Conservation (phyloP, 2,888 invertebrate genomes). For the Automeris io region DNA sequence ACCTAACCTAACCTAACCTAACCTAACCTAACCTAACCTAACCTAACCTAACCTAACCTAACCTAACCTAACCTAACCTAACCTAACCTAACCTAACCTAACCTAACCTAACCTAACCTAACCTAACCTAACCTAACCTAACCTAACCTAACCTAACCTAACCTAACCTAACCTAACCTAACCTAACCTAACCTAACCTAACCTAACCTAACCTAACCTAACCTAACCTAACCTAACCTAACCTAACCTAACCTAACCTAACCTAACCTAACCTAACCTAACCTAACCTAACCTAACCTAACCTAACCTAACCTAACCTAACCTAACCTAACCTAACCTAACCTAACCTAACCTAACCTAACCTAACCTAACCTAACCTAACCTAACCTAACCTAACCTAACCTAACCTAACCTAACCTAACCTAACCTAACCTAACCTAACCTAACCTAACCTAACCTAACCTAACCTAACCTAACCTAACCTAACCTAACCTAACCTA, state of each 20-base stretch:
- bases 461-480: constrained; percentile 12
- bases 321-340: constrained; percentile 15
- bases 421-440: constrained; percentile 14
- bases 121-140: constrained; percentile 16
- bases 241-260: constrained; percentile 18
- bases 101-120: constrained; percentile 18
- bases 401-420: constrained; percentile 17
- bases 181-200: constrained; percentile 16
- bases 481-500: constrained; percentile 15
- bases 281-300: constrained; percentile 15
- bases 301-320: constrained; percentile 15
- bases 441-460: constrained; percentile 12
- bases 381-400: constrained; percentile 17
- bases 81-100: constrained; percentile 19
- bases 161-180: constrained; percentile 14
- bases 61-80: constrained; percentile 20
- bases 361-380: constrained; percentile 16
- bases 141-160: constrained; percentile 14
- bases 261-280: constrained; percentile 15
- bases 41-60: constrained; percentile 19
- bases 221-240: constrained; percentile 17
- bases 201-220: constrained; percentile 17
- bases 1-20: constrained; percentile 16
- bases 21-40: constrained; percentile 16
- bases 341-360: constrained; percentile 17